phyloP scores from a whole-genome alignment of 2,797 vertebrate species.

The Adrianichthys oophorus region DNA sequence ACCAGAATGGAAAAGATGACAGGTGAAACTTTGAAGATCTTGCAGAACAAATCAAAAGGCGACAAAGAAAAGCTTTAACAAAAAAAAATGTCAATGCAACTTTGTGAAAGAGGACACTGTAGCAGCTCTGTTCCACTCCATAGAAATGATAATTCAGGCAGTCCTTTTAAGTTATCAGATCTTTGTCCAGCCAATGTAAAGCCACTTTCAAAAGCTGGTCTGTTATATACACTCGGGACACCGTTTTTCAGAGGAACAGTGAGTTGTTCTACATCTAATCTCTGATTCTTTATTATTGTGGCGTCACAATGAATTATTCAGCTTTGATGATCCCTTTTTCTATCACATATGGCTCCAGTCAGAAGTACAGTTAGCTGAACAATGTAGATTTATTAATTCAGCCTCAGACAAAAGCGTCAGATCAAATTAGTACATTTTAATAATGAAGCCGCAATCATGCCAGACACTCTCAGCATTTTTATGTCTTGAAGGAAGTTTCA shows the following conservation, averaged over 20 bases:
- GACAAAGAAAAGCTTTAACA: constrained; percentile 8
- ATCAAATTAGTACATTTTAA: constrained; percentile 8
- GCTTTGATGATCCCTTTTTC: constrained; percentile 8
- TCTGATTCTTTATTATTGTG: constrained; percentile 24
- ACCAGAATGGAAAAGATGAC: background rate
- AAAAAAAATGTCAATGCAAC: constrained; percentile 4
- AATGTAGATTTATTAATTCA: background rate
- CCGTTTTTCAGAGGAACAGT: constrained; percentile 7
- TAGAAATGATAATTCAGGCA: constrained; percentile 6
- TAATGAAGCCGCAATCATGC: constrained; percentile 1
- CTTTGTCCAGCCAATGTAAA: constrained; percentile 1
- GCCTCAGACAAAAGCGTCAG: constrained; percentile 1
- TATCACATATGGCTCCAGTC: constrained; percentile 4
- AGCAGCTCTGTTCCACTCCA: background rate
- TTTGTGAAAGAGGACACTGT: background rate
- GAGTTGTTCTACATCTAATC: background rate
- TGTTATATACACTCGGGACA: constrained; percentile 13
- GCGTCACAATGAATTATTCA: constrained; percentile 25
- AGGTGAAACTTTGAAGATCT: constrained; percentile 1
- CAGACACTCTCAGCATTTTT: constrained; percentile 10
- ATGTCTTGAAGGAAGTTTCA: constrained; percentile 6
- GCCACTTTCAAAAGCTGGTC: constrained; percentile 17
- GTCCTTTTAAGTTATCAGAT: constrained; percentile 8
- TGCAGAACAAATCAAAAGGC: background rate
- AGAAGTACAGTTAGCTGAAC: constrained; percentile 7